A percentile compares a stretch with the other conserved stretches of the same genome.
These are phyloP conservation scores for Pelecanus crispus DNA, from an alignment of 2,113 vertebrate species.

Conservation along the genomic window DNA sequence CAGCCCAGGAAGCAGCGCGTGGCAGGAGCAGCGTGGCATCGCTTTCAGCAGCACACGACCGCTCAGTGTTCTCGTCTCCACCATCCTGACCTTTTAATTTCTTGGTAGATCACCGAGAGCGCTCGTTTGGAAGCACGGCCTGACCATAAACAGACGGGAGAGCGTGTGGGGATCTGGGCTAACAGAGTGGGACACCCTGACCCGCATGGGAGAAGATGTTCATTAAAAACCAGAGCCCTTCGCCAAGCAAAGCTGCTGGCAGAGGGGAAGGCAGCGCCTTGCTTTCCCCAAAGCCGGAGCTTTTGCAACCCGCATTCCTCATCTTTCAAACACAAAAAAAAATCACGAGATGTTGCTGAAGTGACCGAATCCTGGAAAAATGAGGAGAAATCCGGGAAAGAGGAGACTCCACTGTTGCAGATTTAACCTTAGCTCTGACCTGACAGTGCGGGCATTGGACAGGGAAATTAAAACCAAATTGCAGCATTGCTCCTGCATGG, in stretches of 20 bases:
- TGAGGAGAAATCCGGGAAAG: background rate
- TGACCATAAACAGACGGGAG: background rate
- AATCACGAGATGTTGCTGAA: background rate
- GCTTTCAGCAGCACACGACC: background rate
- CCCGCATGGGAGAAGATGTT: background rate
- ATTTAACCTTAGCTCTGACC: background rate
- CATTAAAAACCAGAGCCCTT: background rate
- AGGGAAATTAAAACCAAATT: background rate
- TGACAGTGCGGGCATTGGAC: accelerated
- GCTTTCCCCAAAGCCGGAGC: background rate
- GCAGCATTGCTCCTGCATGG: accelerated
- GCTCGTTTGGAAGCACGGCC: background rate
- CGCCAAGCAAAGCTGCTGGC: accelerated
- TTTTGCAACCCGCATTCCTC: accelerated
- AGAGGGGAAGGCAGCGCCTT: background rate
- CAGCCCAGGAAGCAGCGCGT: accelerated
- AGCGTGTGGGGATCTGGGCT: accelerated
- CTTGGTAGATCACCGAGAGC: too few species aligned
- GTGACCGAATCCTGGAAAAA: background rate
- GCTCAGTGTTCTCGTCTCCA: background rate
- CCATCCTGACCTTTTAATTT: background rate
- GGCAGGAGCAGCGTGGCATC: background rate
- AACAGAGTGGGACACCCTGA: background rate
- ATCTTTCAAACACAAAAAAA: background rate
- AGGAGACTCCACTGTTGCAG: accelerated